Percentiles rank a stretch among this genome's conserved stretches.
These are phyloP conservation scores for Chrysomallon squamiferum DNA, from an alignment of 1,140 invertebrate species.

Conservation along the genomic window DNA sequence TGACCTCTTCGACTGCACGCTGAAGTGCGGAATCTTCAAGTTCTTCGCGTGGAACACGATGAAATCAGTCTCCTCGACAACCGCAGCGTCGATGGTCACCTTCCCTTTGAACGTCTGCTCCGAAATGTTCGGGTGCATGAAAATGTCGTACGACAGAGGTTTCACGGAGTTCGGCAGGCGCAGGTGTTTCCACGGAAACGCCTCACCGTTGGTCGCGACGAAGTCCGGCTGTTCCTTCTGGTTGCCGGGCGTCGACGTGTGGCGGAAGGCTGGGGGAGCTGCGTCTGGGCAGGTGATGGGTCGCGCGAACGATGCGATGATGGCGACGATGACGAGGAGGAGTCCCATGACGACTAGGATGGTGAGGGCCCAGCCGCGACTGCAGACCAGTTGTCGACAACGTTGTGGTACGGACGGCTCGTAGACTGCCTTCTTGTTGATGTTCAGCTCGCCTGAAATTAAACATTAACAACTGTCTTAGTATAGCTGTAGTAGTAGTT, in stretches of 20 bases:
- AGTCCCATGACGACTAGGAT: slow-evolving; percentile 80
- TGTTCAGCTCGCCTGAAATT: slow-evolving; percentile 73
- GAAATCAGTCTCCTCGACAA: slow-evolving; percentile 84
- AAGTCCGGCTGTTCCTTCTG: slow-evolving; percentile 20
- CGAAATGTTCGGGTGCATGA: slow-evolving; percentile 92
- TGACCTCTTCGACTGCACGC: slow-evolving; percentile 7
- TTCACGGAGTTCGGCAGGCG: slow-evolving; percentile 79
- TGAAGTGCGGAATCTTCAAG: slow-evolving; percentile 83
- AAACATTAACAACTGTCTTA: slow-evolving; percentile 8
- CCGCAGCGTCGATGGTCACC: slow-evolving; percentile 66
- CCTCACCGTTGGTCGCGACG: slow-evolving; percentile 74
- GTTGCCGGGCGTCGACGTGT: background rate
- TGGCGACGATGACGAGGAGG: slow-evolving; percentile 79
- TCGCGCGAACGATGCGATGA: slow-evolving; percentile 88
- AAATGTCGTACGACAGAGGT: slow-evolving; percentile 86
- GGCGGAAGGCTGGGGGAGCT: background rate
- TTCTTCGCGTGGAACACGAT: slow-evolving; percentile 91
- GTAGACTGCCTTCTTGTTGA: slow-evolving; percentile 67
- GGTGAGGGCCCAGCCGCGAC: slow-evolving; percentile 81
- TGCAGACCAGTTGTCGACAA: slow-evolving; percentile 81
- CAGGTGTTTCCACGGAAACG: slow-evolving; percentile 89
- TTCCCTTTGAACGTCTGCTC: slow-evolving; percentile 69
- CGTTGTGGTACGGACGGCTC: slow-evolving; percentile 77
- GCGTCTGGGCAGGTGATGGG: slow-evolving; percentile 70
- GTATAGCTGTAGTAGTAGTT: background rate